Base-by-base conservation (phyloP, 2,113 vertebrate genomes). In the Phasianus colchicus region DNA sequence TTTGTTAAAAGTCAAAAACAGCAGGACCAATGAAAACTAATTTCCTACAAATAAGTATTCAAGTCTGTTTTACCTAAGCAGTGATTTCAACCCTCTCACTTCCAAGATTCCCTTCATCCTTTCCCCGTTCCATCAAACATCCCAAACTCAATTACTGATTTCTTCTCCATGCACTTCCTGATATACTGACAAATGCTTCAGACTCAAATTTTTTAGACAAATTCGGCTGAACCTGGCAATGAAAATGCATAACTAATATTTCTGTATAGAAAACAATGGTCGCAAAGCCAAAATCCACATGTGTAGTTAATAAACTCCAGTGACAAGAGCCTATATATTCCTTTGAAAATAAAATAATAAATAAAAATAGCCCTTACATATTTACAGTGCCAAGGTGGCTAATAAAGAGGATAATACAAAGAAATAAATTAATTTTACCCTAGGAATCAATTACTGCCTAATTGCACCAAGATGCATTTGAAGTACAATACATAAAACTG, bases 401-500 rank as follows among this genome's bases (percentile, higher is more conserved):
- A 29, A 76, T 48, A 66, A 52, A 66, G 48, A 66, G 8, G 14
- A 76, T 25, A 94, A 72, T 24, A 65, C 20, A 55, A 71, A 61
- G 25, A 80, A 89, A 83, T 2, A 87, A 67, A 89, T 76, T 54
- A 73, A 54, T 96, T 91, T 82, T 76, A 91, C 30, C n/a, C 42
- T 34, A 42, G 77, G 40, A 95, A 71, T 9, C 52, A 81, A 84
- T 93, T 92, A 75, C 57, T 82, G 48, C 14, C 65, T 94, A 94
- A 92, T 4, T 73, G 50, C 5, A 32, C 15, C 40, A 88, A 83
- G 48, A 0, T 32, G 89, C 63, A 19, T 71, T 93, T 92, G 52
- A 86, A 91, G 86, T 13, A 88, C 73, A 92, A 80, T 32, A 71
- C 42, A 83, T 67, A 94, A 92, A 54, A 32, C 67, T 91, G 66